phyloP scores from a whole-genome alignment of 2,888 invertebrate species.

The Scotopteryx bipunctaria region DNA sequence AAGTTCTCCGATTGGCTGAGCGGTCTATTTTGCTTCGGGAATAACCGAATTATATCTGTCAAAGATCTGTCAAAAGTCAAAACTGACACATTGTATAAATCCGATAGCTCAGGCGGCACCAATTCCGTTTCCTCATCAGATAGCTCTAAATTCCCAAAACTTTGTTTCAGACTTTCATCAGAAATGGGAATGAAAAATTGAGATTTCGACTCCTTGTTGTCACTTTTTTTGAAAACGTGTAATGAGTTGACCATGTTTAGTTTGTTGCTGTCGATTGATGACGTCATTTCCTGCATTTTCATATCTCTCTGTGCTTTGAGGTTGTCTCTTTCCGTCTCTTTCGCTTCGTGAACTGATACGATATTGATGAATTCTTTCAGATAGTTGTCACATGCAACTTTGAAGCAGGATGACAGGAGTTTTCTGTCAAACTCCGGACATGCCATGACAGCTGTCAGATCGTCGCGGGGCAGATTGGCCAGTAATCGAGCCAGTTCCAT shows the following conservation, averaged over 20 bases:
- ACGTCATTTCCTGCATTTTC: slow-evolving; percentile 64
- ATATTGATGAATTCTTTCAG: slow-evolving; percentile 65
- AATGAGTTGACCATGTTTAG: slow-evolving; percentile 67
- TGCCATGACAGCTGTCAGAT: slow-evolving; percentile 71
- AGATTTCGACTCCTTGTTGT: slow-evolving; percentile 74
- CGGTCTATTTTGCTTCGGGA: slow-evolving; percentile 76
- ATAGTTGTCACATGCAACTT: slow-evolving; percentile 76
- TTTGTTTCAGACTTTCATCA: slow-evolving; percentile 61
- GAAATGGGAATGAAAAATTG: slow-evolving; percentile 77
- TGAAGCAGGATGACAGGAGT: slow-evolving; percentile 77
- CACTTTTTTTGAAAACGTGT: slow-evolving; percentile 73
- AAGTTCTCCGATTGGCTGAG: slow-evolving; percentile 78
- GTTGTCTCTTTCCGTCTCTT: slow-evolving; percentile 64
- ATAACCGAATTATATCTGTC: slow-evolving; percentile 65
- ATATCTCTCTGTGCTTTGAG: slow-evolving; percentile 57
- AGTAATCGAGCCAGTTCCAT: slow-evolving; percentile 63
- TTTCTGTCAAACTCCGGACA: slow-evolving; percentile 78
- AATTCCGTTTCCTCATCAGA: slow-evolving; percentile 68
- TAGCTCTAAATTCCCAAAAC: slow-evolving; percentile 69
- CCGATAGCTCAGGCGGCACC: slow-evolving; percentile 63
- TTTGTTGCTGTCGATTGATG: slow-evolving; percentile 74
- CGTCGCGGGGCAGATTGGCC: slow-evolving; percentile 61
- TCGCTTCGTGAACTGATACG: slow-evolving; percentile 60
- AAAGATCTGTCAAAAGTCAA: slow-evolving; percentile 66
- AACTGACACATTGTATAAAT: slow-evolving; percentile 59